Evolutionary conservation across 2,888 invertebrate genomes (phyloP), one percentile per base, ranked within the genome.

Genomic region (Ceraclea dissimilis): DNA sequence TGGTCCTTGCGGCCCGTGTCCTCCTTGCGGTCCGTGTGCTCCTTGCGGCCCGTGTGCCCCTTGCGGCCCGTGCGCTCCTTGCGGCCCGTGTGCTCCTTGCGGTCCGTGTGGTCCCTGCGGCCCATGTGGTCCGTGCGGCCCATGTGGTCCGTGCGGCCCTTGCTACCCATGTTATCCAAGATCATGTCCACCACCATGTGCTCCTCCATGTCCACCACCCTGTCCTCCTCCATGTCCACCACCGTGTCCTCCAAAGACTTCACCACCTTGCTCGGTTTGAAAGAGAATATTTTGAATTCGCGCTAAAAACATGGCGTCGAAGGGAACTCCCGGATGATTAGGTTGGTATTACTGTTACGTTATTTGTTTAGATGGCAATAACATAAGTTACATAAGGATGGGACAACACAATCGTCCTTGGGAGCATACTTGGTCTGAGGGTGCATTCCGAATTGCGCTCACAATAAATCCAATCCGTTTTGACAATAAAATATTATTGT

Each of bases 31-130:
- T 26, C 22, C 50, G 11, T 50, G 33, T 31, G 16, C n/a, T 16
- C 50, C 50, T 50, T 26, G 50, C 6, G 20, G 17, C n/a, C 22
- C 50, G 6, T 50, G 50, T 50, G 16, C n/a, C 22, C 50, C 50
- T 50, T 26, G 50, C 5, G 50, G 17, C 18, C 22, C 50, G 11
- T 50, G 33, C 19, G 16, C 16, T 18, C 50, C 50, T 50, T 26
- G 50, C 17, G 33, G 17, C n/a, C 22, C 50, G 6, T 50, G 50
- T 50, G 16, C 16, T 26, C 50, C 50, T 50, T 16, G 50, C 10
- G 50, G 33, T 2, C 50, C 50, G 2, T 17, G 34, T 18, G 16
- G 50, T 1, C 50, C 33, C 1, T 16, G 50, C 1, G 19, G 17
- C 2, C 50, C 50, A 5, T 33, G 50, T 13, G 50, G 50, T 13